Percentiles rank a stretch among this genome's conserved stretches.
Evolutionary conservation across 2,888 invertebrate species (phyloP).

Genomic region (Phalera bucephala): DNA sequence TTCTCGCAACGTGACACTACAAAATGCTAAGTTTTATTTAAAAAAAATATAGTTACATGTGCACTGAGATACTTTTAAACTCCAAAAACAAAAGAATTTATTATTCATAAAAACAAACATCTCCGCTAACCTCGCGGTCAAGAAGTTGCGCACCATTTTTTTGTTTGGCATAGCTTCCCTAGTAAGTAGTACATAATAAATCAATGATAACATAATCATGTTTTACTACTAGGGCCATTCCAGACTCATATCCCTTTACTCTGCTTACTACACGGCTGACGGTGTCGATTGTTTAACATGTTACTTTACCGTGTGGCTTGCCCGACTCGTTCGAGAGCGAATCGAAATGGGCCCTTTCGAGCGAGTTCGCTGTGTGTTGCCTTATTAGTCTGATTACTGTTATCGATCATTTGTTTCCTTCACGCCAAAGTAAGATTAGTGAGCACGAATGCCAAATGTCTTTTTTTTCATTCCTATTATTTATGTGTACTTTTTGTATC

Average conservation of each 20-base stretch:
- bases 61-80: too few relatives aligned
- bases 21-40: too few relatives aligned
- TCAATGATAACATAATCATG: too few relatives aligned
- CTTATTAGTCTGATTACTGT: conserved; percentile 14
- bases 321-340: background rate
- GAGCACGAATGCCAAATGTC: conserved; percentile 53
- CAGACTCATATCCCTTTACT: background rate
- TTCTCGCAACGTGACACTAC: too few relatives aligned
- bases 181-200: too few relatives aligned
- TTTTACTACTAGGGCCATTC: too few relatives aligned
- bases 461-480: conserved; percentile 50
- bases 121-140: too few relatives aligned
- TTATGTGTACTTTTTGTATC: conserved; percentile 74
- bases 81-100: too few relatives aligned
- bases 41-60: too few relatives aligned
- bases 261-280: background rate
- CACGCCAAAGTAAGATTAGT: conserved; percentile 81
- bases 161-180: too few relatives aligned
- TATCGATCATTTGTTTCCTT: conserved; percentile 36
- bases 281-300: background rate
- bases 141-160: too few relatives aligned
- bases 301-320: background rate
- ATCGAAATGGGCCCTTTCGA: conserved; percentile 1
- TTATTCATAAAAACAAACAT: too few relatives aligned
- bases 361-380: conserved; percentile 11